A percentile compares a stretch with the other conserved stretches of the same genome.
These are phyloP conservation scores for Philonicus albiceps DNA, from an alignment of 2,888 invertebrate species.

Conservation along the genomic window DNA sequence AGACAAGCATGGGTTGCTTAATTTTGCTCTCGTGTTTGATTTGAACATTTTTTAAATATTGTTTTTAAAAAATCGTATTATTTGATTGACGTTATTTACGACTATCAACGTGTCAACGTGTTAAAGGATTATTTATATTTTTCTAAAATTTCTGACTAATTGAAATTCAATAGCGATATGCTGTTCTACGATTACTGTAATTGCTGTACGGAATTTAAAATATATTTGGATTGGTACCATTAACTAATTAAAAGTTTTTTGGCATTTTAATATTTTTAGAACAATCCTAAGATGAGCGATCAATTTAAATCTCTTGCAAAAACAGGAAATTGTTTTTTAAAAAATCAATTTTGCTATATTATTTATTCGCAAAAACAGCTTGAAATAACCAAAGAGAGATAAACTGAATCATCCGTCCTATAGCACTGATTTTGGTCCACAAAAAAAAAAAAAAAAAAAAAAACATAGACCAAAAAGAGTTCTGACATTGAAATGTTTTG, in stretches of 20 bases:
- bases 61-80: too few relatives aligned
- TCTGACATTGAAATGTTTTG: slow-evolving; percentile 19
- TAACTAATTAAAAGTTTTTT: background rate
- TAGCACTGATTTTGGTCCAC: background rate
- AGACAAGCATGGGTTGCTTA: too few relatives aligned
- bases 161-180: too few relatives aligned
- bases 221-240: background rate
- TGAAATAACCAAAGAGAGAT: background rate
- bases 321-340: background rate
- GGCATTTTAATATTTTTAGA: background rate
- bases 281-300: background rate
- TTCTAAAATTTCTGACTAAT: too few relatives aligned
- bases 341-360: background rate
- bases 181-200: background rate
- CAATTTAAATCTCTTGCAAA: background rate
- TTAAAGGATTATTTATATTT: too few relatives aligned
- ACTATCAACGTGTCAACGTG: too few relatives aligned
- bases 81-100: too few relatives aligned
- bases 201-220: background rate
- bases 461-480: background rate
- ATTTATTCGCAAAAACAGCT: background rate
- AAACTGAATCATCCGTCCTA: background rate
- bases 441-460: too few relatives aligned
- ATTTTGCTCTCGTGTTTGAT: too few relatives aligned
- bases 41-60: too few relatives aligned